A percentile compares a stretch with the other conserved stretches of the same genome.
These are phyloP conservation scores for Bicyclus anynana DNA, from an alignment of 1,140 invertebrate species.

Conservation along the genomic window DNA sequence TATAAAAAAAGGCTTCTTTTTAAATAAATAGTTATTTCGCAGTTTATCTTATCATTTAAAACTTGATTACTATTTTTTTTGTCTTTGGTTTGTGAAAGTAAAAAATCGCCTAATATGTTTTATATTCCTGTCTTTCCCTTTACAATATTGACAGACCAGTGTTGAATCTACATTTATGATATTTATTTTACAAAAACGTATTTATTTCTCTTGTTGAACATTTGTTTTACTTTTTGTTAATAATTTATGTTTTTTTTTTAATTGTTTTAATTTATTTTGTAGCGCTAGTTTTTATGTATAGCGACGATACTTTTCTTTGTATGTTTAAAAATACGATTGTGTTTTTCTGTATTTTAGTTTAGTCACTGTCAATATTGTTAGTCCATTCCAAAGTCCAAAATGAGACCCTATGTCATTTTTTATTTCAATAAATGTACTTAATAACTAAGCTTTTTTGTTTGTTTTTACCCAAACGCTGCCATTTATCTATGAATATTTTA, in stretches of 20 bases:
- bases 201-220: conserved; percentile 68
- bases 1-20: no score
- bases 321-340: conserved; percentile 31
- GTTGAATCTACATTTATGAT: conserved; percentile 59
- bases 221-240: conserved; percentile 67
- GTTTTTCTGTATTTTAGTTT: conserved; percentile 59
- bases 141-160: conserved; percentile 75
- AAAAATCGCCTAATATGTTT: background rate
- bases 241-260: conserved; percentile 65
- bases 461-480: conserved; percentile 27
- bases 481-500: background rate
- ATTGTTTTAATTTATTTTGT: conserved; percentile 74
- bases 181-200: conserved; percentile 57
- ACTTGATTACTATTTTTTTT: background rate
- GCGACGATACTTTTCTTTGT: conserved; percentile 43
- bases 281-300: conserved; percentile 49
- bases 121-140: conserved; percentile 26
- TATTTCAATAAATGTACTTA: conserved; percentile 76
- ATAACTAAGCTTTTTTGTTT: conserved; percentile 43
- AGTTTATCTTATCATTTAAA: no score
- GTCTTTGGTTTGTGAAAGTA: background rate
- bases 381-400: conserved; percentile 61
- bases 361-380: conserved; percentile 73
- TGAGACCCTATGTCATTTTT: conserved; percentile 70
- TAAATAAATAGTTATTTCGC: no score